These are phyloP conservation scores for Diglossa cyanea DNA, from an alignment of 2,797 vertebrate genomes.

Conservation along the genomic window DNA sequence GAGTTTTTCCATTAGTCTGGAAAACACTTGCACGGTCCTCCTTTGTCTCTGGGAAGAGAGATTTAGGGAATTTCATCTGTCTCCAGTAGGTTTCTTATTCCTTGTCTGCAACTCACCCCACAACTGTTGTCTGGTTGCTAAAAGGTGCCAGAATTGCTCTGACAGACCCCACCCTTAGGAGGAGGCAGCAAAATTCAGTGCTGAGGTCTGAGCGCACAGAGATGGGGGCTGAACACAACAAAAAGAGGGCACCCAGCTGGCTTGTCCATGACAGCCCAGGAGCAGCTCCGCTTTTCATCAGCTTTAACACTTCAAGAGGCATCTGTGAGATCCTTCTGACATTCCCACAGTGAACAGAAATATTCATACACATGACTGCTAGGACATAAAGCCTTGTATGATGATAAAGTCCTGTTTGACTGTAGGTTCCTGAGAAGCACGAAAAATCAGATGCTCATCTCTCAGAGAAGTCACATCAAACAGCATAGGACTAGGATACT, in stretches of 20 bases:
- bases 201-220: neutral
- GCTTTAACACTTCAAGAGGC: neutral
- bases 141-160: accelerated
- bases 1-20: neutral
- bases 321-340: neutral
- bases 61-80: neutral
- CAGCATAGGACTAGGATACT: neutral
- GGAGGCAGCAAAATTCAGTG: neutral
- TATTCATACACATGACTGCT: neutral
- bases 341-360: neutral
- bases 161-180: accelerated
- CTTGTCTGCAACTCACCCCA: neutral
- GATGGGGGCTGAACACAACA: neutral
- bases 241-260: neutral
- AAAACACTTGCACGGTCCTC: accelerated
- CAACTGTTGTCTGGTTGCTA: neutral
- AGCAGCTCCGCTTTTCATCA: neutral
- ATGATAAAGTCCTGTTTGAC: neutral
- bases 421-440: neutral
- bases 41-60: neutral
- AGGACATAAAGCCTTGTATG: neutral
- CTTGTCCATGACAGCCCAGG: accelerated
- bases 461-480: neutral
- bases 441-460: neutral
- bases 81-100: neutral